Evolutionary conservation across 2,888 invertebrate species (phyloP).

Genomic region (Tipula confusa): DNA sequence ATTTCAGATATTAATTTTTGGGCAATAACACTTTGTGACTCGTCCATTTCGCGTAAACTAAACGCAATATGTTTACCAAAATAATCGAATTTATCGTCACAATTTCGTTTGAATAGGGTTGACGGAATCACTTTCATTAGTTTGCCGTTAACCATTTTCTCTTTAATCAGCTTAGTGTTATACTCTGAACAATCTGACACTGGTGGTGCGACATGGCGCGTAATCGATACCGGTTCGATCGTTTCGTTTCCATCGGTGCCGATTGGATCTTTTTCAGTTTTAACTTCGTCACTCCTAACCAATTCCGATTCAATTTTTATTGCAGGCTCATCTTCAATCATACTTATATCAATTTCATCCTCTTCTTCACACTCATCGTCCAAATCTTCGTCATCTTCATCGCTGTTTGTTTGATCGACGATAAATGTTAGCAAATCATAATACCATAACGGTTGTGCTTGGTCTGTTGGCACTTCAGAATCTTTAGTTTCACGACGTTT

Average conservation of each 20-base stretch:
- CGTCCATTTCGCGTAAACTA: neutral
- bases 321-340: neutral
- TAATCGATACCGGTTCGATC: neutral
- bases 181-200: neutral
- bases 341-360: neutral
- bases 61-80: neutral
- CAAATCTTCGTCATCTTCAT: neutral
- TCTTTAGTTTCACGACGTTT: neutral
- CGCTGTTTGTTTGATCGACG: neutral
- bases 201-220: neutral
- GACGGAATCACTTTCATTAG: neutral
- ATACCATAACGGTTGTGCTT: neutral
- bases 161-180: neutral
- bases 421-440: neutral
- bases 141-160: neutral
- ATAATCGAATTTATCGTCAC: neutral
- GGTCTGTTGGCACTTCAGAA: neutral
- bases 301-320: neutral
- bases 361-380: neutral
- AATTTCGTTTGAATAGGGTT: neutral
- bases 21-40: neutral
- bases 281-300: neutral
- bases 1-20: neutral
- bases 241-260: neutral
- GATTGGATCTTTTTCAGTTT: neutral